Conservation (phyloP, 2,797 vertebrate genomes). For the Moxostoma hubbsi region DNA sequence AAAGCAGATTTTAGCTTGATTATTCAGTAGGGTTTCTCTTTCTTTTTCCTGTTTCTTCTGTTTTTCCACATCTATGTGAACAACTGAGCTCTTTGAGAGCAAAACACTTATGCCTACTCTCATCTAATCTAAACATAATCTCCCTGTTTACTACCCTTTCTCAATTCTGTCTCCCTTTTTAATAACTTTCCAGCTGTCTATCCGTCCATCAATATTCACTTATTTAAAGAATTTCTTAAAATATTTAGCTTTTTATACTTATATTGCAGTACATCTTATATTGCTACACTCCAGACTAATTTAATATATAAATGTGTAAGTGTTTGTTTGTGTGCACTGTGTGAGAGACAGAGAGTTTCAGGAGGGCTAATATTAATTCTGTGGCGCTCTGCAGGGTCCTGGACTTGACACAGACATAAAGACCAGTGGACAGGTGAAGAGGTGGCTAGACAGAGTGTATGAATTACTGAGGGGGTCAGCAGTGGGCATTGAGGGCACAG, state of each 20-base stretch:
- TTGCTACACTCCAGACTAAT: not conserved
- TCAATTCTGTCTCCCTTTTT: constrained; percentile 14
- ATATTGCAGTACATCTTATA: not conserved
- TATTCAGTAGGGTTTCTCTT: not conserved
- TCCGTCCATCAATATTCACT: not conserved
- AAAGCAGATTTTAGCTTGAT: not conserved
- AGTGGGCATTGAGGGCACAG: not conserved
- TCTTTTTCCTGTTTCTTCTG: no score
- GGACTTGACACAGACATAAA: constrained; percentile 39
- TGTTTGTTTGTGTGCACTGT: not conserved
- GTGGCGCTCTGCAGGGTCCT: constrained; percentile 35
- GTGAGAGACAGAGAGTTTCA: constrained; percentile 3
- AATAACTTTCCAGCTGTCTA: not conserved
- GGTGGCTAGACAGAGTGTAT: not conserved
- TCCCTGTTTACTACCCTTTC: not conserved
- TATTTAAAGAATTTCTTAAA: not conserved
- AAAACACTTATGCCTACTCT: not conserved
- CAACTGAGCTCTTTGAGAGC: not conserved
- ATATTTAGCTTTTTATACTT: not conserved
- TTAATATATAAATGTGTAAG: constrained; percentile 27
- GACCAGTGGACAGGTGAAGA: not conserved
- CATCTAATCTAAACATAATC: not conserved
- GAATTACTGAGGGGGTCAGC: constrained; percentile 13
- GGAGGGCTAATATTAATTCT: constrained; percentile 30
- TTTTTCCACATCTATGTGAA: no score